Evolutionary conservation across 1,140 invertebrate genomes (phyloP).

Genomic region (Oryzaephilus surinamensis): DNA sequence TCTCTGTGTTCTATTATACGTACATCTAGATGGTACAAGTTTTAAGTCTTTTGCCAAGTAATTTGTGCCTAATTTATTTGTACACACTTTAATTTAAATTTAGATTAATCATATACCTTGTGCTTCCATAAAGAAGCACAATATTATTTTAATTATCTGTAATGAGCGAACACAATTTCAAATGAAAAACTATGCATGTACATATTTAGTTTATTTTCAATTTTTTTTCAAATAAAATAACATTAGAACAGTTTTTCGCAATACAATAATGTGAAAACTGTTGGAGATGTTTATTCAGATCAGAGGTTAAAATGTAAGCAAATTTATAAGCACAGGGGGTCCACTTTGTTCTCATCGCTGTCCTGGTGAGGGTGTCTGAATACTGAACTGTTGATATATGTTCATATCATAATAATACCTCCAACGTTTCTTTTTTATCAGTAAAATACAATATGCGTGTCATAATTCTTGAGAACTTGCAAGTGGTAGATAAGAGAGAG

Average conservation of each 20-base stretch:
- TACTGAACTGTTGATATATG: not conserved
- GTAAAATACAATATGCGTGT: not conserved
- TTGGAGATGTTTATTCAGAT: not conserved
- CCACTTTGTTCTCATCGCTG: not conserved
- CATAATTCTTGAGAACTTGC: constrained; percentile 1
- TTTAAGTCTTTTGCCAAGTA: too few relatives aligned
- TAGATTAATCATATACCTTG: too few relatives aligned
- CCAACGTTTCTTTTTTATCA: not conserved
- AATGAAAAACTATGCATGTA: too few relatives aligned
- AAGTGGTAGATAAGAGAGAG: not conserved
- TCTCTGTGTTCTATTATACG: too few relatives aligned
- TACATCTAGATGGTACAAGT: too few relatives aligned
- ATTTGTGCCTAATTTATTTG: too few relatives aligned
- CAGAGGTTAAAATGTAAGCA: not conserved
- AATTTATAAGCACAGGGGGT: not conserved
- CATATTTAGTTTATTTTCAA: too few relatives aligned
- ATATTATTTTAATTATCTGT: too few relatives aligned
- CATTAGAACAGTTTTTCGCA: not conserved
- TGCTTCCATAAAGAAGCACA: too few relatives aligned
- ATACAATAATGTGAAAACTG: too few relatives aligned
- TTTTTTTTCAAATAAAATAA: not conserved
- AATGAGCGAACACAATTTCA: too few relatives aligned
- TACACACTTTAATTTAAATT: too few relatives aligned
- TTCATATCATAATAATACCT: not conserved
- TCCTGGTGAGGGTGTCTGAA: not conserved